Base-by-base conservation (phyloP, 2,113 vertebrate species). In the Patagioenas fasciata region DNA sequence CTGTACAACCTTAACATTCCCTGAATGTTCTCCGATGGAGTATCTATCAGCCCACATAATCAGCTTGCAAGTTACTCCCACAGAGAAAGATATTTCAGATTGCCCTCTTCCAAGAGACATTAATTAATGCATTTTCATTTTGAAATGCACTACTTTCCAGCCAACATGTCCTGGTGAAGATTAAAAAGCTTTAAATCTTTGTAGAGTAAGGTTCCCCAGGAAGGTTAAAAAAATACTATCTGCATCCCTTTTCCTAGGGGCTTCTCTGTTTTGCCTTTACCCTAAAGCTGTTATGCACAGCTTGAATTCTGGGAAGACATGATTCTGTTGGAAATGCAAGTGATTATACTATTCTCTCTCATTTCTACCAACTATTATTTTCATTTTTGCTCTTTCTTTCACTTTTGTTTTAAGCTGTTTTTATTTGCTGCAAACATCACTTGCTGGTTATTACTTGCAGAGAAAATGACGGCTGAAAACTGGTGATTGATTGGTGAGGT, bases 51-150 rank as follows among this genome's bases (percentile, higher is more conserved):
- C 80, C 88, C 91, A 89, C 81, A 95, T 69, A 91, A 96, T 93
- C 93, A 95, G 86, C 80, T 92, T 88, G 86, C 80, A 85, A 87
- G 95, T 47, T 96, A 82, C 96, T 94, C 96, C 96, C 86, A 91
- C 96, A 85, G 86, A 95, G 83, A 94, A 96, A 96, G 86, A 89
- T 92, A 91, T 94, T 91, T 95, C 74, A 96, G 86, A 89, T 42
- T 89, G 65, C 91, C 83, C 88, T 93, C 57, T 93, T 94, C 91
- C 91, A 75, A 96, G 83, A 94, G 88, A 92, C 74, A 73, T 92
- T 91, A 96, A 95, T 96, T 94, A 95, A 96, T 92, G 77, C 66
- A 81, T 91, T 95, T 94, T 90, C 96, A 92, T 95, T 95, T 92
- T 93, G 83, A 96, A 96, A 93, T 86, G 53, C 71, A 69, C 61